These are phyloP conservation scores for Netelia virgata DNA, from an alignment of 2,888 invertebrate genomes.

Conservation along the genomic window DNA sequence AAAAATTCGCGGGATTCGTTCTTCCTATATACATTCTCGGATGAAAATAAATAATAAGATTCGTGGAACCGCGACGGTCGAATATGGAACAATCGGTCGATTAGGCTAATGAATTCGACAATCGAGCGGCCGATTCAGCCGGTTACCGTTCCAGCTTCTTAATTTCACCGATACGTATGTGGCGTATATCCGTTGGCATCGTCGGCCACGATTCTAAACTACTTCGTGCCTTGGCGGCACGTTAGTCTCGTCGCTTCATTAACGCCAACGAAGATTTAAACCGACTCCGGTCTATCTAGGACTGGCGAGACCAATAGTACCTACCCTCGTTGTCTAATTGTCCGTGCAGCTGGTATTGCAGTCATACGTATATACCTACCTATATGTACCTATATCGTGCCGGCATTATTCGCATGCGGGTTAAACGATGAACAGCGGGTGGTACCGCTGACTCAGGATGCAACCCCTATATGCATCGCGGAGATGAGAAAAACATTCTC, in stretches of 20 bases:
- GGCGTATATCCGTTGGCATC: slow-evolving; percentile 35
- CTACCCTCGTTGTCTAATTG: slow-evolving; percentile 61
- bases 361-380: slow-evolving; percentile 1
- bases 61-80: slow-evolving; percentile 1
- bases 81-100: slow-evolving; percentile 57
- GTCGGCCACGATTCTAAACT: slow-evolving; percentile 43
- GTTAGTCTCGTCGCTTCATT: slow-evolving; percentile 52
- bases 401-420: slow-evolving; percentile 60
- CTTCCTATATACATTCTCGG: too few species aligned
- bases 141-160: slow-evolving; percentile 46
- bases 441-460: slow-evolving; percentile 17
- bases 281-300: slow-evolving; percentile 44
- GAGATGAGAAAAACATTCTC: not conserved
- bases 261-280: slow-evolving; percentile 65
- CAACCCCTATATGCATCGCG: slow-evolving; percentile 1
- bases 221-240: slow-evolving; percentile 39
- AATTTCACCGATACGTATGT: slow-evolving; percentile 18
- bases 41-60: too few species aligned
- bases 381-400: slow-evolving; percentile 42
- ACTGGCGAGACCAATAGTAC: slow-evolving; percentile 13
- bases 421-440: slow-evolving; percentile 59
- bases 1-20: too few species aligned
- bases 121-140: slow-evolving; percentile 72
- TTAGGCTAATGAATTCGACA: slow-evolving; percentile 80
- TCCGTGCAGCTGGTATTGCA: slow-evolving; percentile 38